phyloP scores from a whole-genome alignment of 2,797 vertebrate species.

The Acanthis flammea region DNA sequence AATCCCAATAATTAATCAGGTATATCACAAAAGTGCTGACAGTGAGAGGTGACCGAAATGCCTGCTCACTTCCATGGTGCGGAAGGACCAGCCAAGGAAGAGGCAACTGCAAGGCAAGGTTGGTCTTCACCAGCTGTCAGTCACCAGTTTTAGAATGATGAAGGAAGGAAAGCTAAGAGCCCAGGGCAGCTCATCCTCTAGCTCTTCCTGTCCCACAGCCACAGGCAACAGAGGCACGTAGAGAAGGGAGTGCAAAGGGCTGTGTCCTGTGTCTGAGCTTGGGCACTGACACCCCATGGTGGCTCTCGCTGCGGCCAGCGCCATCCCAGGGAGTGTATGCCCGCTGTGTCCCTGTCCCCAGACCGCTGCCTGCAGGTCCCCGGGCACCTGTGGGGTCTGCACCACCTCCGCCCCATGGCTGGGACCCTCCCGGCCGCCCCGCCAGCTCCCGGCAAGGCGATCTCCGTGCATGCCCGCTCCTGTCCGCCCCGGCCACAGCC shows the following conservation, averaged over 20 bases:
- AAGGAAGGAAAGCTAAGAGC: background rate
- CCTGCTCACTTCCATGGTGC: background rate
- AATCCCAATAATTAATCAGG: background rate
- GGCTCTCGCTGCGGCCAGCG: background rate
- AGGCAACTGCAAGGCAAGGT: background rate
- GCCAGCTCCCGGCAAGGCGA: no score
- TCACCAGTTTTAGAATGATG: fast-evolving
- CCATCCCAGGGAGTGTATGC: fast-evolving
- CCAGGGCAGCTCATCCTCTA: background rate
- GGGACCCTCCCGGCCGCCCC: background rate
- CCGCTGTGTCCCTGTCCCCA: background rate
- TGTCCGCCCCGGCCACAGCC: background rate
- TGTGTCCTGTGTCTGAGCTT: background rate
- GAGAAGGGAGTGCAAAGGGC: background rate
- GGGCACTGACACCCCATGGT: background rate
- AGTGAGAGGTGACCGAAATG: background rate
- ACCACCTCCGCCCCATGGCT: fast-evolving
- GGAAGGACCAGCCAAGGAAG: background rate
- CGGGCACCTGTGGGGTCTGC: background rate
- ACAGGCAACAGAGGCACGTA: background rate
- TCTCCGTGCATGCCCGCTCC: background rate
- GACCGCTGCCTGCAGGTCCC: background rate
- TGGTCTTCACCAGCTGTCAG: background rate
- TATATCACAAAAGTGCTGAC: background rate
- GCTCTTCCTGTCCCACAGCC: background rate